Conservation (phyloP, 2,113 vertebrate genomes). For the Picathartes gymnocephalus region DNA sequence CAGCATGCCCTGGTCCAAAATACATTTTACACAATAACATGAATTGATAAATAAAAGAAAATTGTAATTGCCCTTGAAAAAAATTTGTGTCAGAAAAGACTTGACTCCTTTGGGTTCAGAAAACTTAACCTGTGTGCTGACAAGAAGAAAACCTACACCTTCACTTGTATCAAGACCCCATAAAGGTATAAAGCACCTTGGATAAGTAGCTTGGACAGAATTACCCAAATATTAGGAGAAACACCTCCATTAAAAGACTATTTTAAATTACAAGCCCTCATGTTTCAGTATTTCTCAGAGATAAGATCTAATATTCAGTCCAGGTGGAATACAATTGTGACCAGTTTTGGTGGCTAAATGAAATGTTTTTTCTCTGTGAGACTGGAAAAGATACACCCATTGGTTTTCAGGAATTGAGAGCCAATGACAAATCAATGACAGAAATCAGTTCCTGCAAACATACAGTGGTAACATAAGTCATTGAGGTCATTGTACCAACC, state of each 20-base stretch:
- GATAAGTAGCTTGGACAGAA: background rate
- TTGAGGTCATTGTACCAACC: background rate
- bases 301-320: background rate
- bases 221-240: background rate
- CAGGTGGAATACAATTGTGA: background rate
- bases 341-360: background rate
- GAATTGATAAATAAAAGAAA: background rate
- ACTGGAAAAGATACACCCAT: accelerated
- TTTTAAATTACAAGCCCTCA: background rate
- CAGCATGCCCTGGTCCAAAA: background rate
- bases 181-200: background rate
- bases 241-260: accelerated
- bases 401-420: background rate
- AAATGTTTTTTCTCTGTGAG: background rate
- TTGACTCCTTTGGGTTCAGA: background rate
- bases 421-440: background rate
- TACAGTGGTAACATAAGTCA: no score
- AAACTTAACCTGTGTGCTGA: background rate
- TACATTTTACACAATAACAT: background rate
- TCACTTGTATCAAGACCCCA: background rate
- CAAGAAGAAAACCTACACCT: background rate
- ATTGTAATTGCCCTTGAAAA: background rate
- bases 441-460: background rate
- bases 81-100: accelerated
- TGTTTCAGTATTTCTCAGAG: background rate